Evolutionary conservation across 2,797 vertebrate species (phyloP).

Genomic region (Crax fasciolata): DNA sequence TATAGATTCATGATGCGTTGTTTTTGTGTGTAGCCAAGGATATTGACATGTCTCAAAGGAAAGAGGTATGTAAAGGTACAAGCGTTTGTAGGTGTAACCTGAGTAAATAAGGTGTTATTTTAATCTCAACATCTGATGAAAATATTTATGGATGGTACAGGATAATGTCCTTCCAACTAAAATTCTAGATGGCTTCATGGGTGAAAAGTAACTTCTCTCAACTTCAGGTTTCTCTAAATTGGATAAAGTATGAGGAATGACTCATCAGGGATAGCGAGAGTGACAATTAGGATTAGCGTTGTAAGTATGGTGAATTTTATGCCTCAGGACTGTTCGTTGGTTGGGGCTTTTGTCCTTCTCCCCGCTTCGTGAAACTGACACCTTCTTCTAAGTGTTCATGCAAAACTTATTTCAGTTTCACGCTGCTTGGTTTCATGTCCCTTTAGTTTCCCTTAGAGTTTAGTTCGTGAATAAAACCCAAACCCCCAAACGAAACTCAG

Average conservation of each 20-base stretch:
- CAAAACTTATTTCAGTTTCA: slow-evolving; percentile 29
- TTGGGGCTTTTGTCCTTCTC: neutral
- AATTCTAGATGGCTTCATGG: slow-evolving; percentile 2
- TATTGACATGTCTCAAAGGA: slow-evolving; percentile 44
- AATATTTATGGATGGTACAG: slow-evolving; percentile 30
- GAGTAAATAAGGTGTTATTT: slow-evolving; percentile 72
- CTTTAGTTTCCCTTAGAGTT: slow-evolving; percentile 10
- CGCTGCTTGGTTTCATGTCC: slow-evolving; percentile 1
- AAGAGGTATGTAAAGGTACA: slow-evolving; percentile 50
- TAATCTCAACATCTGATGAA: slow-evolving; percentile 60
- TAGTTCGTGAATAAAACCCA: slow-evolving; percentile 21
- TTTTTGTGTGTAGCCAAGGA: slow-evolving; percentile 59
- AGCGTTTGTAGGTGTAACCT: slow-evolving; percentile 50
- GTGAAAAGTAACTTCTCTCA: slow-evolving; percentile 42
- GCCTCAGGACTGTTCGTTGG: neutral
- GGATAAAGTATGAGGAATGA: neutral
- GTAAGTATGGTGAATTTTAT: neutral
- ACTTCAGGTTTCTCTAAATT: neutral
- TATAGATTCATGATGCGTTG: slow-evolving; percentile 67
- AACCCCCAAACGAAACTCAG: slow-evolving; percentile 33
- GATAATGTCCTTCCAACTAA: slow-evolving; percentile 1
- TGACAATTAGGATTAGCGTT: neutral
- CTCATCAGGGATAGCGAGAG: neutral
- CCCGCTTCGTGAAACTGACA: neutral
- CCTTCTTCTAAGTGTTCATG: slow-evolving; percentile 12